Evolutionary conservation across 2,113 vertebrate species (phyloP).

Genomic region (Onychorhynchus coronatus): DNA sequence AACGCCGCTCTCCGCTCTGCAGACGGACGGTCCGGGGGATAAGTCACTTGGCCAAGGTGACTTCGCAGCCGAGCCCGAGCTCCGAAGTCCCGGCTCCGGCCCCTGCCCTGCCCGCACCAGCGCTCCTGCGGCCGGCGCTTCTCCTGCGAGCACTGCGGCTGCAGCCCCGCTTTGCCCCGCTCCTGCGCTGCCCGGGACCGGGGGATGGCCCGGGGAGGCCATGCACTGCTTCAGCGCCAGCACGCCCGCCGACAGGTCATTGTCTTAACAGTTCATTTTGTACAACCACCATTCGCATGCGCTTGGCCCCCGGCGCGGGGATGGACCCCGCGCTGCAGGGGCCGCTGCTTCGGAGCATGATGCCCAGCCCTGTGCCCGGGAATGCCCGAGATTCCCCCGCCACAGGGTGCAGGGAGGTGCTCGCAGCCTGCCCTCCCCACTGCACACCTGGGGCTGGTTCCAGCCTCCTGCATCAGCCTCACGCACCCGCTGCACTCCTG

Average conservation of each 20-base stretch:
- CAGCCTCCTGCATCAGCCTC: not conserved
- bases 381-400: not conserved
- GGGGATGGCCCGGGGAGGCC: not conserved
- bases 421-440: not conserved
- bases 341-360: not conserved
- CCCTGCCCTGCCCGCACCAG: not conserved
- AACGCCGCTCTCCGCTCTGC: not conserved
- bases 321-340: not conserved
- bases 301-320: not conserved
- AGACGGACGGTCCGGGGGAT: not conserved
- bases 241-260: slow-evolving; percentile 44
- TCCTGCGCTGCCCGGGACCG: not conserved
- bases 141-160: slow-evolving; percentile 6
- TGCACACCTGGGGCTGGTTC: not conserved
- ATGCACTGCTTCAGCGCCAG: slow-evolving; percentile 33
- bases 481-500: not conserved
- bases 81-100: not conserved
- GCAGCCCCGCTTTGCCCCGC: slow-evolving; percentile 19
- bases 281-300: not conserved
- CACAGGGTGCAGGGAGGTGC: not conserved
- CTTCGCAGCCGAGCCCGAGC: slow-evolving; percentile 23
- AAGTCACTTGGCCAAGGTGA: slow-evolving; percentile 53
- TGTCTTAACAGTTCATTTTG: not conserved
- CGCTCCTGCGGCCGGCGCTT: not conserved
- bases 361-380: fast-evolving